Percentiles rank a stretch among this genome's conserved stretches.
phyloP scores from a whole-genome alignment of 2,113 vertebrate species.

The Phylloscopus trochiloides region DNA sequence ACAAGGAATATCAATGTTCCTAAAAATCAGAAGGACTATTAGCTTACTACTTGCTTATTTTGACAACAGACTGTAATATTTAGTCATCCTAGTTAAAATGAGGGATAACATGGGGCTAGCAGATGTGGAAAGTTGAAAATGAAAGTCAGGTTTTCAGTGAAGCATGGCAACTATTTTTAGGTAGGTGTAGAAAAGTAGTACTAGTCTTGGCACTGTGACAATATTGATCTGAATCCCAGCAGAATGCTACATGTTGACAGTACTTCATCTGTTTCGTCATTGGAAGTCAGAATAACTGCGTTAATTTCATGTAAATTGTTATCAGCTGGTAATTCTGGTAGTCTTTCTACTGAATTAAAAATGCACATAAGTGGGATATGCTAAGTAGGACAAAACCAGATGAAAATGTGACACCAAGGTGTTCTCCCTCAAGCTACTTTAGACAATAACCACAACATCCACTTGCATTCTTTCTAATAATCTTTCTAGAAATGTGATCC shows the following conservation, averaged over 20 bases:
- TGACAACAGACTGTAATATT: not conserved
- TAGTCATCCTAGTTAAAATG: not conserved
- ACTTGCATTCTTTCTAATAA: not conserved
- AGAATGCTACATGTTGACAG: not conserved
- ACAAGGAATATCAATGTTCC: not conserved
- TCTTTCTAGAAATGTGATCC: not conserved
- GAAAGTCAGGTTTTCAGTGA: not conserved
- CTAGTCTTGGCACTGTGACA: conserved; percentile 32
- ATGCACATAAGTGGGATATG: not conserved
- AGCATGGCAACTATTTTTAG: conserved; percentile 27
- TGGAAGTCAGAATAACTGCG: not conserved
- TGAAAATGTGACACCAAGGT: not conserved
- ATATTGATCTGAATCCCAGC: not conserved
- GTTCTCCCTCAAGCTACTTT: not conserved
- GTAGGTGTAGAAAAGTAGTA: conserved; percentile 31
- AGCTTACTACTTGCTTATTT: not conserved
- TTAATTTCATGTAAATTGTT: not conserved
- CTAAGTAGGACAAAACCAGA: not conserved
- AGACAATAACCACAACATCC: not conserved
- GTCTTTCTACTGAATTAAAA: not conserved
- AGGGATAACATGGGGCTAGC: not conserved
- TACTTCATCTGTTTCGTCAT: not conserved
- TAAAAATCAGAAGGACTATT: not conserved
- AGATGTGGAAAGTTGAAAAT: not conserved
- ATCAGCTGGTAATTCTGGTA: not conserved